phyloP scores from a whole-genome alignment of 2,888 invertebrate genomes.

The Orchesellides sinensis region DNA sequence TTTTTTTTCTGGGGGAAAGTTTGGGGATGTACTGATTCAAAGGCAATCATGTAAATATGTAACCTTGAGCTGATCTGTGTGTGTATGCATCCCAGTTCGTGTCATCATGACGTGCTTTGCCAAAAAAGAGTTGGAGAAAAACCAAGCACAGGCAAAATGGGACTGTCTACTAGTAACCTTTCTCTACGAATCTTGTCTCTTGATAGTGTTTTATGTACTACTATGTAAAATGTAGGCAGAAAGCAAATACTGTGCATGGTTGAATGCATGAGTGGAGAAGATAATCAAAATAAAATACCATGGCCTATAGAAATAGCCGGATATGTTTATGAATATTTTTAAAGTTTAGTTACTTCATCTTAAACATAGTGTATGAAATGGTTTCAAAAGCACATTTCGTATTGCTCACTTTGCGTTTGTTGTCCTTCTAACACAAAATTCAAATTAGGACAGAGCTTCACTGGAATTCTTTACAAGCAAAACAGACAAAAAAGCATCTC shows the following conservation, averaged over 20 bases:
- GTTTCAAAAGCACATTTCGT: neutral
- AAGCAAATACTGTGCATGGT: neutral
- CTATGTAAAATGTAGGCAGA: neutral
- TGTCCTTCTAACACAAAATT: neutral
- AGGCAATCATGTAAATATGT: neutral
- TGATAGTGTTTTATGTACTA: too few species aligned
- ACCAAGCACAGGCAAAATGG: too few species aligned
- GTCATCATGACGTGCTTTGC: too few species aligned
- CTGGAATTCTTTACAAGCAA: slow-evolving; percentile 3
- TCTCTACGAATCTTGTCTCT: too few species aligned
- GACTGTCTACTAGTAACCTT: too few species aligned
- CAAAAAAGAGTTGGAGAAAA: too few species aligned
- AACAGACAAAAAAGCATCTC: neutral
- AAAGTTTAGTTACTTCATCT: too few species aligned
- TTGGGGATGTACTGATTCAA: neutral
- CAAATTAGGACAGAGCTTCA: neutral
- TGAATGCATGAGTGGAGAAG: slow-evolving; percentile 11
- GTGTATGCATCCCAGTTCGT: neutral
- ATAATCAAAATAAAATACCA: slow-evolving; percentile 22
- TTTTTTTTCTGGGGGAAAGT: neutral
- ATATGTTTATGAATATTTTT: too few species aligned
- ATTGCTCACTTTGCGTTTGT: neutral
- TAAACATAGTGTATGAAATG: too few species aligned
- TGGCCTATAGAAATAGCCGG: too few species aligned
- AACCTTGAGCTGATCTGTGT: neutral